These are phyloP conservation scores for Bambusicola thoracicus DNA, from an alignment of 2,113 vertebrate species.

Conservation along the genomic window DNA sequence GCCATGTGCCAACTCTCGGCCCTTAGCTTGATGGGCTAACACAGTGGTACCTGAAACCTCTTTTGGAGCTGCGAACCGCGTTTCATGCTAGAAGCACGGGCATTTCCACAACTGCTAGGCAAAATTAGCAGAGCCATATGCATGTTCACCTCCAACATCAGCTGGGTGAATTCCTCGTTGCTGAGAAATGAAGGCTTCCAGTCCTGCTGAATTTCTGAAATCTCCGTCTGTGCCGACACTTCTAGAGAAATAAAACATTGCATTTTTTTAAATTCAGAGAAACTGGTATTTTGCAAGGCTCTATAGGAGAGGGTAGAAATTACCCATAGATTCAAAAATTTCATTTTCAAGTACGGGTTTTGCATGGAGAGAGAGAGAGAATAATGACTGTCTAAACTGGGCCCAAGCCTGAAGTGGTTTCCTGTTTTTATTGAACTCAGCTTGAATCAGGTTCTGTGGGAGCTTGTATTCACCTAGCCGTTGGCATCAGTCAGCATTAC, in stretches of 20 bases:
- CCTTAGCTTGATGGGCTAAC: background rate
- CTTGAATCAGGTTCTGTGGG: background rate
- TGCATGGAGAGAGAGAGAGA: background rate
- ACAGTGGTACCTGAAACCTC: background rate
- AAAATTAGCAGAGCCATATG: slow-evolving; percentile 6
- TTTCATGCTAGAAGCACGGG: background rate
- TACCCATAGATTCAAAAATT: background rate
- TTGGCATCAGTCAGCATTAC: background rate
- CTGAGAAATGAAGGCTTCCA: slow-evolving; percentile 88
- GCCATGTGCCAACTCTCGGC: background rate
- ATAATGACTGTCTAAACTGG: background rate
- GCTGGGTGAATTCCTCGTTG: slow-evolving; percentile 86
- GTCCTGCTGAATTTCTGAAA: slow-evolving; percentile 81
- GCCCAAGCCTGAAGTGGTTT: background rate
- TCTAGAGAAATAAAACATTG: slow-evolving; percentile 70
- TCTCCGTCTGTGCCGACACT: slow-evolving; percentile 81
- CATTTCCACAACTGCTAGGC: background rate
- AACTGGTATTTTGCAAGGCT: background rate
- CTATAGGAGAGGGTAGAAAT: background rate
- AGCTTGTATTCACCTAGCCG: background rate
- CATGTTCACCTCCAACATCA: slow-evolving; percentile 84
- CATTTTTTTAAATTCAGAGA: background rate
- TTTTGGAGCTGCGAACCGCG: background rate
- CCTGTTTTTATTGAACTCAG: background rate
- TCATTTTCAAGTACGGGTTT: background rate